Percentiles rank a stretch among this genome's conserved stretches.
Conservation (phyloP, 2,113 vertebrate species). For the Carollia perspicillata region DNA sequence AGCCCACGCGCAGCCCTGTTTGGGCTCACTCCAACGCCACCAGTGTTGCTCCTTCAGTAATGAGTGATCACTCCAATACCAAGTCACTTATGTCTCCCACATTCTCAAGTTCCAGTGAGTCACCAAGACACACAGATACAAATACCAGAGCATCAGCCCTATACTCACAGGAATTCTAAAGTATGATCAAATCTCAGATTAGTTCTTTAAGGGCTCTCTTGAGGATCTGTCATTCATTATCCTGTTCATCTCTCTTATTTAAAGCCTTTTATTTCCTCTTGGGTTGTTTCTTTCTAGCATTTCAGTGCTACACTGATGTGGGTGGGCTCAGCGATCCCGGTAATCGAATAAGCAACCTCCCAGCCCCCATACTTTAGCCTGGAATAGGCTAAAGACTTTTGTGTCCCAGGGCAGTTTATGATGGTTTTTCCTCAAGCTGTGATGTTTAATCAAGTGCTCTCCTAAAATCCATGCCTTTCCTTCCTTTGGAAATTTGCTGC, state of each 20-base stretch:
- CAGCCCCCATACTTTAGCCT: not conserved
- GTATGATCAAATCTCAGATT: not conserved
- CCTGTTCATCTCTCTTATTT: not conserved
- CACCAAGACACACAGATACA: not conserved
- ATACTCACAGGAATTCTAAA: not conserved
- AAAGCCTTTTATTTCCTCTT: not conserved
- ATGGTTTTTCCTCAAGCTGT: not conserved
- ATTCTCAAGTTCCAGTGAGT: not conserved
- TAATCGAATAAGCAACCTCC: not conserved
- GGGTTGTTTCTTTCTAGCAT: not conserved
- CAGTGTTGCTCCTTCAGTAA: not conserved
- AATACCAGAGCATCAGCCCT: not conserved
- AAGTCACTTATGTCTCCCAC: not conserved
- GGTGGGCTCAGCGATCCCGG: not conserved
- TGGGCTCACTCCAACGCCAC: not conserved
- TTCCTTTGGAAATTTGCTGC: not conserved
- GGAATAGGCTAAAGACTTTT: not conserved
- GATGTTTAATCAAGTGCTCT: not conserved
- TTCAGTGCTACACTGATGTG: not conserved
- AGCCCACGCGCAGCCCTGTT: fast-evolving
- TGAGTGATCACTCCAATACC: not conserved
- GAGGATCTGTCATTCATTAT: not conserved
- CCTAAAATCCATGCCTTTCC: not conserved
- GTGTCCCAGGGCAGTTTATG: not conserved
- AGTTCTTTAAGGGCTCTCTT: not conserved